Conservation (phyloP, 2,888 invertebrate species). For the Drosophila flavopinicola region DNA sequence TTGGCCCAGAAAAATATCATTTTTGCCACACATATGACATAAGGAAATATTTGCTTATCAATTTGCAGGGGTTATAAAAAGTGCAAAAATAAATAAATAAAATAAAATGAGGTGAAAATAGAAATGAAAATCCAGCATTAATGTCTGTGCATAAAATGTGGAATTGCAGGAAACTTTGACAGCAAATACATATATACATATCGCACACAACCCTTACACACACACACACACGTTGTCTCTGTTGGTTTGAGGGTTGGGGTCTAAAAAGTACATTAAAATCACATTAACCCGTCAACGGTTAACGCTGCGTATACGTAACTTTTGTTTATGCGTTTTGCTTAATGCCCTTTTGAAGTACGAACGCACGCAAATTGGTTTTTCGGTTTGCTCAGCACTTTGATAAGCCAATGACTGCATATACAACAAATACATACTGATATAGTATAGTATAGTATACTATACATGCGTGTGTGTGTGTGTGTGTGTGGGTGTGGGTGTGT, state of each 20-base stretch:
- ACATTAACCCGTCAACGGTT: conserved; percentile 78
- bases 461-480: no score
- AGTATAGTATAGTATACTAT: no score
- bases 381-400: conserved; percentile 41
- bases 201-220: conserved; percentile 1
- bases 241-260: conserved; percentile 1
- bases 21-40: not conserved
- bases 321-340: conserved; percentile 71
- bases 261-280: conserved; percentile 78
- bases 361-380: conserved; percentile 47
- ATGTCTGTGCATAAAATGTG: conserved; percentile 27
- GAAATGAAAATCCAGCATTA: conserved; percentile 23
- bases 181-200: conserved; percentile 18
- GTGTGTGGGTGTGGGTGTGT: not conserved
- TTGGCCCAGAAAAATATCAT: not conserved
- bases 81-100: conserved; percentile 9
- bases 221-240: conserved; percentile 5
- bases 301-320: conserved; percentile 72
- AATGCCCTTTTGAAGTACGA: conserved; percentile 71
- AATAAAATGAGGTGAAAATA: conserved; percentile 2
- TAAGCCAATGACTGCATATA: conserved; percentile 33
- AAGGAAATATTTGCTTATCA: conserved; percentile 30
- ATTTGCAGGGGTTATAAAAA: conserved; percentile 28
- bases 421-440: conserved; percentile 6
- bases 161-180: conserved; percentile 60